phyloP scores from a whole-genome alignment of 1,140 invertebrate species.

The Drosophila pruinosa region DNA sequence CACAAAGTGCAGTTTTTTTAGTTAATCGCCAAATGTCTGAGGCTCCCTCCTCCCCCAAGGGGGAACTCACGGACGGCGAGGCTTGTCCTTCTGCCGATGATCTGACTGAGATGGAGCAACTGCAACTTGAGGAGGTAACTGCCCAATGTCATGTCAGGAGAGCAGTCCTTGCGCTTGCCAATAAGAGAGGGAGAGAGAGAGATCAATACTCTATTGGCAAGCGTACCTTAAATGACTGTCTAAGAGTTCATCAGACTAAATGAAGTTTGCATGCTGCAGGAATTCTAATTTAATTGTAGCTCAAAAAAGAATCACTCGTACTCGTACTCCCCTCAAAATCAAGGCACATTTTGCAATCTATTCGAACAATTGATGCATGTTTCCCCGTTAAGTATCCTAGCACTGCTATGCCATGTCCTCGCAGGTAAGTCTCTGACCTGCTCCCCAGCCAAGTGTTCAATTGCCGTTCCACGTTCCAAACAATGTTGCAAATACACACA shows the following conservation, averaged over 20 bases:
- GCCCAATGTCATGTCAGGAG: not conserved
- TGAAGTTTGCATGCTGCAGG: constrained; percentile 32
- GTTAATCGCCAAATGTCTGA: constrained; percentile 17
- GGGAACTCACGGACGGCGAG: constrained; percentile 10
- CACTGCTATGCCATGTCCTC: constrained; percentile 16
- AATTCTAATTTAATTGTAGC: constrained; percentile 17
- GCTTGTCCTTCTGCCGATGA: constrained; percentile 20
- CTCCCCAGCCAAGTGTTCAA: constrained; percentile 5
- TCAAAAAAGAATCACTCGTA: constrained; percentile 3
- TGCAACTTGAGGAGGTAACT: constrained; percentile 41
- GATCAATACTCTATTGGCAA: constrained; percentile 5
- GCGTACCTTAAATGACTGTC: not conserved
- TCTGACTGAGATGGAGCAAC: constrained; percentile 25
- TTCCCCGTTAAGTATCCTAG: constrained; percentile 29
- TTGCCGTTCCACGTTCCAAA: no score
- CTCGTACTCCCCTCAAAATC: constrained; percentile 14
- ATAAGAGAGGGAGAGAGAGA: no score
- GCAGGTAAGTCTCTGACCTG: constrained; percentile 33
- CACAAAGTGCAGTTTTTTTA: not conserved
- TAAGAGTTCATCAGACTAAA: constrained; percentile 1
- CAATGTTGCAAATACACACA: constrained; percentile 5
- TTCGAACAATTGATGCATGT: constrained; percentile 23
- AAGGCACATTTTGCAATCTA: constrained; percentile 19
- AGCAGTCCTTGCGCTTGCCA: not conserved
- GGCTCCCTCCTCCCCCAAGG: not conserved